A percentile compares a stretch with the other conserved stretches of the same genome.
phyloP scores from a whole-genome alignment of 2,113 vertebrate species.

The Ceyx cyanopectus region DNA sequence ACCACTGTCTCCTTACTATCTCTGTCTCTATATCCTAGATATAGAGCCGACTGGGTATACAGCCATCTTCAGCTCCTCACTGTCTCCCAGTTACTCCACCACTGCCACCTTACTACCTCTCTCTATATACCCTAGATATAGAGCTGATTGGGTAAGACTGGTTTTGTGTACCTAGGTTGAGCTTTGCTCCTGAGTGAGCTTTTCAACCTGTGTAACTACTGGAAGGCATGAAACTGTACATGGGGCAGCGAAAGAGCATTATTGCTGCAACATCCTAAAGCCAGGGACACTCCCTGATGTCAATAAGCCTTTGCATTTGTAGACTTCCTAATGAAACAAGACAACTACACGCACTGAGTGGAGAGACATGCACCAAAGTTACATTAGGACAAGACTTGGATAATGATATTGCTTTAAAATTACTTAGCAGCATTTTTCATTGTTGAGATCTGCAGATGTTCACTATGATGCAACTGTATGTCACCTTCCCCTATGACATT shows the following conservation, averaged over 20 bases:
- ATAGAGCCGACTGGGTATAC: not conserved
- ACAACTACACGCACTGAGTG: constrained; percentile 6
- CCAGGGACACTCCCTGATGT: not conserved
- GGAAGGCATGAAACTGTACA: not conserved
- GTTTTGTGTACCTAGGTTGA: not conserved
- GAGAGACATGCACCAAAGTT: not conserved
- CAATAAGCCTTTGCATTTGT: not conserved
- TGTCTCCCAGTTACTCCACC: not conserved
- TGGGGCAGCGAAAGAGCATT: not conserved
- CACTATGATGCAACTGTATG: not conserved
- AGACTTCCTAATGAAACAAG: not conserved
- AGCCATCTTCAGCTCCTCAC: not conserved
- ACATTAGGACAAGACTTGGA: constrained; percentile 53
- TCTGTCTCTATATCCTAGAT: not conserved
- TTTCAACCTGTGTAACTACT: not conserved
- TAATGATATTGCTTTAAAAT: constrained; percentile 60
- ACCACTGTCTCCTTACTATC: rapidly evolving
- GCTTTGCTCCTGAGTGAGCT: rapidly evolving
- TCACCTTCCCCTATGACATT: not conserved
- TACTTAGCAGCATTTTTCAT: constrained; percentile 40
- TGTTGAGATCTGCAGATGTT: constrained; percentile 35
- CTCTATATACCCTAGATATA: not conserved
- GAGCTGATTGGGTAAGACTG: not conserved
- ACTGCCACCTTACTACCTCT: rapidly evolving
- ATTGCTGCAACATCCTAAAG: not conserved